Conservation (phyloP, 2,888 invertebrate species). For the Calameuta idolon region DNA sequence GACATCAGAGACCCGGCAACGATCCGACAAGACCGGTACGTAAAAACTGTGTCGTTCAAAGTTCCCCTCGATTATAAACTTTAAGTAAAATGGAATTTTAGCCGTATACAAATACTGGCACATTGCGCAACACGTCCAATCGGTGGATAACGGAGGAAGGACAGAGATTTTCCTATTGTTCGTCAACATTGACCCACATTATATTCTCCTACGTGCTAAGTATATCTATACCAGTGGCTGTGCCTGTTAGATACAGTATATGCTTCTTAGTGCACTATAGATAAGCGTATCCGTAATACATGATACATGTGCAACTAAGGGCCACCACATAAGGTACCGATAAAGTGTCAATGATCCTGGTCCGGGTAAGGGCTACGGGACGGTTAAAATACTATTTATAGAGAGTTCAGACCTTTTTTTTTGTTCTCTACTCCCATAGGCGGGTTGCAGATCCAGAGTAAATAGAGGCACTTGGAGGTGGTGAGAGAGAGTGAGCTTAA, state of each 20-base stretch:
- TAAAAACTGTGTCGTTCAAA: neutral
- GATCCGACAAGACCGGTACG: neutral
- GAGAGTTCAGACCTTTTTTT: neutral
- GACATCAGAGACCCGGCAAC: neutral
- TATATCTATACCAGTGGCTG: neutral
- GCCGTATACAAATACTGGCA: neutral
- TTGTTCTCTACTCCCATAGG: neutral
- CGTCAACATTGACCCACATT: neutral
- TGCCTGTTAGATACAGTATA: neutral
- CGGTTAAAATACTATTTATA: conserved; percentile 4
- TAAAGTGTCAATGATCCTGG: conserved; percentile 8
- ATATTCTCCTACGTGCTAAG: neutral
- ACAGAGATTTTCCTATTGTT: neutral
- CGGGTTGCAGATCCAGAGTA: neutral
- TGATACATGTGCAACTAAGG: neutral
- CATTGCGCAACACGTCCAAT: neutral
- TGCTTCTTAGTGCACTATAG: neutral
- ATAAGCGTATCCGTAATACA: neutral
- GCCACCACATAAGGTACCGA: neutral
- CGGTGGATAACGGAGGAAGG: neutral
- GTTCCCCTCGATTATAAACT: neutral
- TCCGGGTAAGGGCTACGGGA: neutral
- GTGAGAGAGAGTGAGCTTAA: neutral
- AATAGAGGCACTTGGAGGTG: conserved; percentile 4
- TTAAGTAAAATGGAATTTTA: neutral